Evolutionary conservation across 2,888 invertebrate species (phyloP).

Genomic region (Meteorus colon): DNA sequence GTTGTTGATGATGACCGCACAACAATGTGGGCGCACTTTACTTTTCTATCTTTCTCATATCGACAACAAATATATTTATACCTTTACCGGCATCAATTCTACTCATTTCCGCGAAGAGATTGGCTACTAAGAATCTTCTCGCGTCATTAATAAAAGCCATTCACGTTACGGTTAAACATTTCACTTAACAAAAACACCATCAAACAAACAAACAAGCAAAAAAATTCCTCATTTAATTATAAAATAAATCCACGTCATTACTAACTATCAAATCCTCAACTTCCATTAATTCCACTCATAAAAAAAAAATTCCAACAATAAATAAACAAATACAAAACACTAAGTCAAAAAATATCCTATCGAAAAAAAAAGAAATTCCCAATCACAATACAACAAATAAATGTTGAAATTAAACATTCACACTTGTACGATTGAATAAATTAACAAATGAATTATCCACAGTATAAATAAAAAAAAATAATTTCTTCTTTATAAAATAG

Average conservation of each 20-base stretch:
- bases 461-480: background rate
- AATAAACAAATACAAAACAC: too few relatives aligned
- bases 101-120: slow-evolving; percentile 14
- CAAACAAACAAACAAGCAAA: background rate
- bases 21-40: slow-evolving; percentile 10
- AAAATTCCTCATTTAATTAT: background rate
- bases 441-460: background rate
- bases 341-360: too few relatives aligned
- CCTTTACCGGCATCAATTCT: background rate
- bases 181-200: background rate
- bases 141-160: background rate
- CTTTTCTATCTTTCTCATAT: slow-evolving; percentile 38
- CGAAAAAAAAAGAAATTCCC: too few relatives aligned
- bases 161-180: background rate
- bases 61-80: background rate
- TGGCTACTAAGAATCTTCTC: slow-evolving; percentile 1
- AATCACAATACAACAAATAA: too few relatives aligned
- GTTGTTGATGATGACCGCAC: slow-evolving; percentile 16
- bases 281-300: too few relatives aligned
- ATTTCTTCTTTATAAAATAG: background rate
- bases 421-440: background rate
- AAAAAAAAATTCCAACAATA: too few relatives aligned
- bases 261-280: background rate
- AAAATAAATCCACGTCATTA: background rate
- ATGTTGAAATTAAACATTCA: too few relatives aligned